phyloP scores from a whole-genome alignment of 2,113 vertebrate genomes.

The Lagenorhynchus albirostris region DNA sequence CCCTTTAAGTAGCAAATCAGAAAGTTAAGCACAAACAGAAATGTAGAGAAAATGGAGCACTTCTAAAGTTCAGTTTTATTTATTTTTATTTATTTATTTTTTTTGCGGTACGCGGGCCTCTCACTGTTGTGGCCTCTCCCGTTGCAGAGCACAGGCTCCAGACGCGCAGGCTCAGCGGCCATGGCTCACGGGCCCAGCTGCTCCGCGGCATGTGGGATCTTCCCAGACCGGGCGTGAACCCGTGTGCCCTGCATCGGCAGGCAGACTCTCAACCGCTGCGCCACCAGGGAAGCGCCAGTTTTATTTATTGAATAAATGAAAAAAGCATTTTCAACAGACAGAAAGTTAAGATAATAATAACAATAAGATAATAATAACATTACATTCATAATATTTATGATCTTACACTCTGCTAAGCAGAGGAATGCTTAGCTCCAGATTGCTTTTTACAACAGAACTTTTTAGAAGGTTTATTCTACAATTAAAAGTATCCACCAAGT shows the following conservation, averaged over 20 bases:
- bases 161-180: too few relatives aligned
- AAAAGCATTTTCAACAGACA: conserved; percentile 41
- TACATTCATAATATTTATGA: conserved; percentile 11
- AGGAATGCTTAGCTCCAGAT: not conserved
- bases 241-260: too few relatives aligned
- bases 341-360: not conserved
- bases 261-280: too few relatives aligned
- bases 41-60: conserved; percentile 43
- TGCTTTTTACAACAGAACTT: conserved; percentile 16
- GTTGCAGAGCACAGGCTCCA: too few relatives aligned
- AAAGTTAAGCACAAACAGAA: conserved; percentile 48
- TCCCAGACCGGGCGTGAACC: too few relatives aligned
- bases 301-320: conserved; percentile 38
- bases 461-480: not conserved
- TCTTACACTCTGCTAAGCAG: not conserved
- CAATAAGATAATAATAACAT: not conserved
- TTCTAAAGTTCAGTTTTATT: conserved; percentile 50
- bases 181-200: too few relatives aligned
- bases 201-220: too few relatives aligned
- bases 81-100: not conserved
- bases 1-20: not conserved
- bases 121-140: too few relatives aligned
- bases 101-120: too few relatives aligned
- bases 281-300: not conserved
- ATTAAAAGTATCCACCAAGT: not conserved